Evolutionary conservation across 1,140 invertebrate genomes (phyloP).

Genomic region (Drepana arcuata): DNA sequence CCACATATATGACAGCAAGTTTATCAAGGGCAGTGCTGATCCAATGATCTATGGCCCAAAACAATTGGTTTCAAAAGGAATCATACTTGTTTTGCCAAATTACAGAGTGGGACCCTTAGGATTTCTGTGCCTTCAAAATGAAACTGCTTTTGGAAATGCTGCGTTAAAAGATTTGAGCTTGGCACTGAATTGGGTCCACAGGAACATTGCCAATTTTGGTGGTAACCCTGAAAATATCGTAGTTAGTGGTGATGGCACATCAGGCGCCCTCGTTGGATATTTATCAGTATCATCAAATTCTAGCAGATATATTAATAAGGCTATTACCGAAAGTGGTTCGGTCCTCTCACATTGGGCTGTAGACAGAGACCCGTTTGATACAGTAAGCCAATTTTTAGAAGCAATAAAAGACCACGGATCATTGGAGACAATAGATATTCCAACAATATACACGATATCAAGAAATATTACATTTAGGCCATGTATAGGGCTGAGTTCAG

Average conservation of each 20-base stretch:
- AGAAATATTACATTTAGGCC: conserved; percentile 29
- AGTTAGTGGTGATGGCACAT: conserved; percentile 33
- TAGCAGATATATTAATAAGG: conserved; percentile 28
- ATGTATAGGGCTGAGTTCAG: conserved; percentile 27
- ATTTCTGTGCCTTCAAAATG: conserved; percentile 41
- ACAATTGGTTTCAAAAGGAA: conserved; percentile 22
- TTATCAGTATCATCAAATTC: conserved; percentile 33
- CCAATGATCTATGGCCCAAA: conserved; percentile 34
- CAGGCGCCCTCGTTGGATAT: conserved; percentile 35
- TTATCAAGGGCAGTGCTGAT: conserved; percentile 33
- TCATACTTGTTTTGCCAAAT: conserved; percentile 49
- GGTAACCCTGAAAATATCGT: conserved; percentile 73
- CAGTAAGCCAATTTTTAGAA: too few species aligned
- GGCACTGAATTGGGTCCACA: conserved; percentile 78
- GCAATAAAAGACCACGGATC: too few species aligned
- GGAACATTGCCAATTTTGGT: conserved; percentile 79
- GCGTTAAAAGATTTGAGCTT: conserved; percentile 78
- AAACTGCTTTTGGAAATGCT: conserved; percentile 73
- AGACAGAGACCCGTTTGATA: conserved; percentile 33
- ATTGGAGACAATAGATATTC: too few species aligned
- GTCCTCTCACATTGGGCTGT: conserved; percentile 42
- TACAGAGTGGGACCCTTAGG: conserved; percentile 49
- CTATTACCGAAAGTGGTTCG: conserved; percentile 47
- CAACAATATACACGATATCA: too few species aligned
- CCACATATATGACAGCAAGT: conserved; percentile 42